Conservation (phyloP, 2,888 invertebrate species). For the Ennomos quercinarius region DNA sequence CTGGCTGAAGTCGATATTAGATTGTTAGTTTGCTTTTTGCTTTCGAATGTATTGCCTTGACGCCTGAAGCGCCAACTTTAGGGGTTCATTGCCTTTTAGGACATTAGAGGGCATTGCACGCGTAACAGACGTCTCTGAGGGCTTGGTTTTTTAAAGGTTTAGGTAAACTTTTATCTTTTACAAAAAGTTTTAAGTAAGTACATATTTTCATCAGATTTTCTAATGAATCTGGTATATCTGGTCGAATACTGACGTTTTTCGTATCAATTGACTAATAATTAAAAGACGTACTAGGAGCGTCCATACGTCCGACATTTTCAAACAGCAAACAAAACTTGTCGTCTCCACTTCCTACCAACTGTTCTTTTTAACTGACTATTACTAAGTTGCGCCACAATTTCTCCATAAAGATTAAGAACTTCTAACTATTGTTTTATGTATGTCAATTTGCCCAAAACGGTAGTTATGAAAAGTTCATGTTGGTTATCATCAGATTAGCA, state of each 20-base stretch:
- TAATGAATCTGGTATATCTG: no score
- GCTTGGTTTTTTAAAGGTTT: conserved; percentile 1
- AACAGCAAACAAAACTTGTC: no score
- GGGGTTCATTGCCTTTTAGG: conserved; percentile 25
- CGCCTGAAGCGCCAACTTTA: conserved; percentile 22
- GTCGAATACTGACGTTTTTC: no score
- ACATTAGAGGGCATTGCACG: conserved; percentile 22
- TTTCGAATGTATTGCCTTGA: background rate
- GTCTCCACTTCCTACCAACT: no score
- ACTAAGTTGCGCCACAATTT: no score
- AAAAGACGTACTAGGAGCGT: no score
- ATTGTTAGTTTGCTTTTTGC: background rate
- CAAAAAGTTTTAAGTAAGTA: background rate
- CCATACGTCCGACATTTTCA: no score
- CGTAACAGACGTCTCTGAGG: conserved; percentile 14
- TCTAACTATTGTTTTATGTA: conserved; percentile 13
- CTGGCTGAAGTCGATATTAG: conserved; percentile 36
- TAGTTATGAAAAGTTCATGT: conserved; percentile 45
- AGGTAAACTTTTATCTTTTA: no score
- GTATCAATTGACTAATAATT: no score
- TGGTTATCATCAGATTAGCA: conserved; percentile 43
- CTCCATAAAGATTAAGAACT: background rate
- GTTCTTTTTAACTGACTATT: no score
- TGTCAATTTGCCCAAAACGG: conserved; percentile 36
- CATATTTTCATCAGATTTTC: no score